Percentiles rank a stretch among this genome's conserved stretches.
Conservation (phyloP, 2,113 vertebrate genomes). For the Macquaria ambigua region DNA sequence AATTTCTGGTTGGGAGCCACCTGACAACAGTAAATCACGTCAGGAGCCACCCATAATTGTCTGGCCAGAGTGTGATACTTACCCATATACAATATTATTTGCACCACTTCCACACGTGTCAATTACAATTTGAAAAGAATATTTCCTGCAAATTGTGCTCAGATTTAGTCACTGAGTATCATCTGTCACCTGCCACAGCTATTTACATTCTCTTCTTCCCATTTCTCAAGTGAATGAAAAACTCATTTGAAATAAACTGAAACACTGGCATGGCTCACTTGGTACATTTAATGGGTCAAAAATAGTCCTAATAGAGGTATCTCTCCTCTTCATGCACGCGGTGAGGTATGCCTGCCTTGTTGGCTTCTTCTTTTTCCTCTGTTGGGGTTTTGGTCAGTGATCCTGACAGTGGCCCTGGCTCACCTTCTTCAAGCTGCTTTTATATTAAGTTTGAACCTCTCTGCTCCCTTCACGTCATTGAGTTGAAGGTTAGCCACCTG, state of each 20-base stretch:
- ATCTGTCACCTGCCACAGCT: slow-evolving; percentile 47
- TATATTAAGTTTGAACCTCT: slow-evolving; percentile 21
- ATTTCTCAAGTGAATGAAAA: slow-evolving; percentile 41
- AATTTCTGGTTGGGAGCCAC: slow-evolving; percentile 32
- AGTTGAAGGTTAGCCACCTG: slow-evolving; percentile 24
- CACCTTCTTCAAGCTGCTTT: slow-evolving; percentile 1
- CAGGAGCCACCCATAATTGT: slow-evolving; percentile 38
- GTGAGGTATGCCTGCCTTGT: background rate
- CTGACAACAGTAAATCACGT: slow-evolving; percentile 36
- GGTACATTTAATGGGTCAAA: slow-evolving; percentile 32
- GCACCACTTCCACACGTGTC: slow-evolving; percentile 46
- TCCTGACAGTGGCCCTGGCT: slow-evolving; percentile 9
- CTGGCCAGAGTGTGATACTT: slow-evolving; percentile 2
- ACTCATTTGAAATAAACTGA: slow-evolving; percentile 31
- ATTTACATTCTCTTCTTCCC: slow-evolving; percentile 18
- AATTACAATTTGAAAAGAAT: slow-evolving; percentile 56
- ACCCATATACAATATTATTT: slow-evolving; percentile 38
- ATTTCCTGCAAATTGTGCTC: slow-evolving; percentile 51
- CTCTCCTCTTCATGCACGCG: background rate
- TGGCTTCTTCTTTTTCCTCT: background rate
- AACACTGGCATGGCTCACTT: slow-evolving; percentile 21
- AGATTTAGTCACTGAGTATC: slow-evolving; percentile 31
- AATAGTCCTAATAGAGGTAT: slow-evolving; percentile 15
- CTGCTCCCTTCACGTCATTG: slow-evolving; percentile 10
- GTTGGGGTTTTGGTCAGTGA: slow-evolving; percentile 1